Percentiles rank a stretch among this genome's conserved stretches.
Conservation (phyloP, 2,888 invertebrate species). For the Allygus modestus region DNA sequence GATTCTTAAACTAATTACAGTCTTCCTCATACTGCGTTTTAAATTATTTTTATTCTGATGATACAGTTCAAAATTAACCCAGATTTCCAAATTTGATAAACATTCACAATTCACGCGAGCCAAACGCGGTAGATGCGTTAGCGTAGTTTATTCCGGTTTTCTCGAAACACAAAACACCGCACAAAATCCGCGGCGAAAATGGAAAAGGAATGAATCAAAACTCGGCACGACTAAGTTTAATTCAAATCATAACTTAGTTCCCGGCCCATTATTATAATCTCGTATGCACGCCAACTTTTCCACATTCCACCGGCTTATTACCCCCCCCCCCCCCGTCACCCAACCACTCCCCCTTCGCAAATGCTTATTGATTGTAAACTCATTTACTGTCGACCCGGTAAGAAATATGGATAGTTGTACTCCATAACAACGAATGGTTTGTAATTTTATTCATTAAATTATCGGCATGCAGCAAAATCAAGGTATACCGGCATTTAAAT, state of each 20-base stretch:
- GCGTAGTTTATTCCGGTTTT: too few relatives aligned
- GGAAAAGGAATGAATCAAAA: slow-evolving; percentile 46
- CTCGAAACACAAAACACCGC: slow-evolving; percentile 3
- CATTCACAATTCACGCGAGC: too few relatives aligned
- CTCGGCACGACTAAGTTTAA: slow-evolving; percentile 54
- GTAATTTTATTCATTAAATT: too few relatives aligned
- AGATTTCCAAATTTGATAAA: too few relatives aligned
- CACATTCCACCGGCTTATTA: slow-evolving; percentile 46
- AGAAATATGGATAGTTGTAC: background rate
- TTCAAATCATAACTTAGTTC: slow-evolving; percentile 60
- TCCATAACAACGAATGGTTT: too few relatives aligned
- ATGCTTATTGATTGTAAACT: background rate
- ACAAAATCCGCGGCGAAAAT: slow-evolving; percentile 15
- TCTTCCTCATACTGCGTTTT: too few relatives aligned
- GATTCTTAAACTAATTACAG: too few relatives aligned
- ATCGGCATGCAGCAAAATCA: too few relatives aligned
- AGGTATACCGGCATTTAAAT: too few relatives aligned
- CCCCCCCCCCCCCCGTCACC: background rate
- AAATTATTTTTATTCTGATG: too few relatives aligned
- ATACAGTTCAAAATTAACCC: too few relatives aligned
- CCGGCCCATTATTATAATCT: slow-evolving; percentile 55
- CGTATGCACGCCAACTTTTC: slow-evolving; percentile 54
- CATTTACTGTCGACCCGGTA: background rate
- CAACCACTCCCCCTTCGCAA: background rate
- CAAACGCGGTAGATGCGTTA: too few relatives aligned